Conservation (phyloP, 2,797 vertebrate genomes). For the Peromyscus melanophrys region DNA sequence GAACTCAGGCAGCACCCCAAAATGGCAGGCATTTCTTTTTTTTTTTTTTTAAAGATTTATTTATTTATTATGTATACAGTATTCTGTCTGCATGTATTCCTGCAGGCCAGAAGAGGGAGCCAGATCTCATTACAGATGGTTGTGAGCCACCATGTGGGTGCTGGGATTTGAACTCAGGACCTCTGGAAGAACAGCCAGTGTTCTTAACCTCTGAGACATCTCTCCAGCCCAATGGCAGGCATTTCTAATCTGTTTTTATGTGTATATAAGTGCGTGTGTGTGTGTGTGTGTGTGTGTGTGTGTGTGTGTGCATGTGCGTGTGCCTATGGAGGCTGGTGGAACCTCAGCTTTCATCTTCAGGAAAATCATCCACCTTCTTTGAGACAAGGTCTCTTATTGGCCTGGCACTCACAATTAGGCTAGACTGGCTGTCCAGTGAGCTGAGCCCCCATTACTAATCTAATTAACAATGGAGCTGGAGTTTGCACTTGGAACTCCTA, state of each 20-base stretch:
- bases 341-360: background rate
- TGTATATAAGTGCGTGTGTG: background rate
- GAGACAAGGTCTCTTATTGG: background rate
- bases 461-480: background rate
- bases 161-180: too few relatives aligned
- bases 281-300: background rate
- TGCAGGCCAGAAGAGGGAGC: too few relatives aligned
- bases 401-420: background rate
- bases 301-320: too few relatives aligned
- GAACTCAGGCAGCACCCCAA: background rate
- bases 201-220: too few relatives aligned
- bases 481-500: background rate
- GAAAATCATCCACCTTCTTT: background rate
- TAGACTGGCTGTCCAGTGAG: background rate
- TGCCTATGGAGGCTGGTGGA: background rate
- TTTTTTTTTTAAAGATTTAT: too few relatives aligned
- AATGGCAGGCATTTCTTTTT: background rate
- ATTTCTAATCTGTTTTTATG: background rate
- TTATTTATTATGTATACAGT: too few relatives aligned
- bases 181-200: too few relatives aligned
- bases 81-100: too few relatives aligned
- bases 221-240: too few relatives aligned
- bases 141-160: too few relatives aligned
- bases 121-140: too few relatives aligned
- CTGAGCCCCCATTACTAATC: background rate